Percentiles rank a stretch among this genome's conserved stretches.
Conservation (phyloP, 2,888 invertebrate species). For the Philonicus albiceps region DNA sequence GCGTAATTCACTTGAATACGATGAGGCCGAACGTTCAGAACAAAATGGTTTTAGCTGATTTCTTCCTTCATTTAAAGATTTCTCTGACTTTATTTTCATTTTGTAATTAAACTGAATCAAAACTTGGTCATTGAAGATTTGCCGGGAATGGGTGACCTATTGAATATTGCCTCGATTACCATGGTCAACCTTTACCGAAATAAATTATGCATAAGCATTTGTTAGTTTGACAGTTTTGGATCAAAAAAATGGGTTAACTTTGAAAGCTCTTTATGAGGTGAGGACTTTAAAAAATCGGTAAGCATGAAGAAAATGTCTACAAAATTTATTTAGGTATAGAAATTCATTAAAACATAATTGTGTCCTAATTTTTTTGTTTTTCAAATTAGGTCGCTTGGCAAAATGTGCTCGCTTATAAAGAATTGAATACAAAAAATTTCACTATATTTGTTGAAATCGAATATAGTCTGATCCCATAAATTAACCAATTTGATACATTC, state of each 20-base stretch:
- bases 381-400: too few species aligned
- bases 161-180: background rate
- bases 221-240: background rate
- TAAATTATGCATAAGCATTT: background rate
- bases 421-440: too few species aligned
- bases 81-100: background rate
- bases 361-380: too few species aligned
- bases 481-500: too few species aligned
- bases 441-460: too few species aligned
- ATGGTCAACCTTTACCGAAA: background rate
- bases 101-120: background rate
- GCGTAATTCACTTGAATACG: constrained; percentile 7
- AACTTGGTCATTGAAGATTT: background rate
- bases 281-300: background rate
- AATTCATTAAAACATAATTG: too few species aligned
- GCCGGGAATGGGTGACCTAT: background rate
- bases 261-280: background rate
- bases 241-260: background rate
- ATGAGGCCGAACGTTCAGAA: background rate
- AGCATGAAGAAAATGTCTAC: too few species aligned
- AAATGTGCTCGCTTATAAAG: too few species aligned
- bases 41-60: background rate
- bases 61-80: background rate
- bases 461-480: too few species aligned
- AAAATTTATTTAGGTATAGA: too few species aligned